A percentile compares a stretch with the other conserved stretches of the same genome.
Evolutionary conservation across 2,113 vertebrate genomes (phyloP).

Genomic region (western clawed frog (Xenopus tropicalis)): UCB_Xtro_10.0 CM004449.2:9369001-9369500

Average conservation of each 20-base stretch:
- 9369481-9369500: not conserved
- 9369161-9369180: too few species aligned
- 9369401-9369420: not conserved
- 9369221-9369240: too few species aligned
- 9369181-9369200: too few species aligned
- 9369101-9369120: too few species aligned
- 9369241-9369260: too few species aligned
- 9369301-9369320: too few species aligned
- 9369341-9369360: not conserved
- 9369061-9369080: conserved; percentile 65
- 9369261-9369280: too few species aligned
- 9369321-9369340: not conserved
- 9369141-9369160: too few species aligned
- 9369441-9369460: not conserved
- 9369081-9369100: not conserved
- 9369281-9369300: too few species aligned
- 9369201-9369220: too few species aligned
- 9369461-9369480: not conserved
- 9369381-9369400: not conserved
- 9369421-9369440: not conserved
- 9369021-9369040: conserved; percentile 47
- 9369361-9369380: not conserved
- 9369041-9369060: conserved; percentile 65
- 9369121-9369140: too few species aligned
- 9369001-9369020: not conserved